Percentiles rank a stretch among this genome's conserved stretches.
These are phyloP conservation scores for Bradypodion ventrale DNA, from an alignment of 2,797 vertebrate genomes.

Conservation along the genomic window DNA sequence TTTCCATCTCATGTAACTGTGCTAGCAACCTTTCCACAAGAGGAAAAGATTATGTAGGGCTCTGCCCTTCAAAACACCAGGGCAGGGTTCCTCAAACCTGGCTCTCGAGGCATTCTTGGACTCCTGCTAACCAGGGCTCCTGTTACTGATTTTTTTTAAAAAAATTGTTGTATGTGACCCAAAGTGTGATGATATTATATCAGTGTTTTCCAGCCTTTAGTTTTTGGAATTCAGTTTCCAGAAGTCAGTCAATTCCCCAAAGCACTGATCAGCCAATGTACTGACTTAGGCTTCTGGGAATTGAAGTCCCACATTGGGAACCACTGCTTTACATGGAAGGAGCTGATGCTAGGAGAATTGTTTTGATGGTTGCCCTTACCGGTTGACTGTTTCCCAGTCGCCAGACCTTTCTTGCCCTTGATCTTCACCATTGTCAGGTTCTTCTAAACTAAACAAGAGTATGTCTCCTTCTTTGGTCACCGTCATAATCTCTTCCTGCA, in stretches of 20 bases:
- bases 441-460: slow-evolving; percentile 87
- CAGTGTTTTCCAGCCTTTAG: too few relatives aligned
- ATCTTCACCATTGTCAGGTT: slow-evolving; percentile 73
- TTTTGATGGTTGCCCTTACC: slow-evolving; percentile 69
- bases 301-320: too few relatives aligned
- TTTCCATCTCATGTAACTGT: slow-evolving; percentile 95
- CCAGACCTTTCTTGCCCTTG: slow-evolving; percentile 80
- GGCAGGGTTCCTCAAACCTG: too few relatives aligned
- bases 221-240: too few relatives aligned
- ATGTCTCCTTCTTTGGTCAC: slow-evolving; percentile 90
- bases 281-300: too few relatives aligned
- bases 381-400: slow-evolving; percentile 93
- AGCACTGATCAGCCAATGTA: too few relatives aligned
- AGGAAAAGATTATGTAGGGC: slow-evolving; percentile 18
- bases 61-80: too few relatives aligned
- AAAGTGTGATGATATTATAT: too few relatives aligned
- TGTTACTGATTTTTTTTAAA: not conserved
- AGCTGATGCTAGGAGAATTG: not conserved
- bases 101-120: too few relatives aligned
- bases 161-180: too few relatives aligned
- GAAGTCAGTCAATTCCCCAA: too few relatives aligned
- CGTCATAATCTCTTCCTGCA: slow-evolving; percentile 88
- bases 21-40: slow-evolving; percentile 82
- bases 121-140: too few relatives aligned
- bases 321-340: not conserved